Evolutionary conservation across 1,140 invertebrate species (phyloP).

Genomic region (Zaprionus gabonicus): DNA sequence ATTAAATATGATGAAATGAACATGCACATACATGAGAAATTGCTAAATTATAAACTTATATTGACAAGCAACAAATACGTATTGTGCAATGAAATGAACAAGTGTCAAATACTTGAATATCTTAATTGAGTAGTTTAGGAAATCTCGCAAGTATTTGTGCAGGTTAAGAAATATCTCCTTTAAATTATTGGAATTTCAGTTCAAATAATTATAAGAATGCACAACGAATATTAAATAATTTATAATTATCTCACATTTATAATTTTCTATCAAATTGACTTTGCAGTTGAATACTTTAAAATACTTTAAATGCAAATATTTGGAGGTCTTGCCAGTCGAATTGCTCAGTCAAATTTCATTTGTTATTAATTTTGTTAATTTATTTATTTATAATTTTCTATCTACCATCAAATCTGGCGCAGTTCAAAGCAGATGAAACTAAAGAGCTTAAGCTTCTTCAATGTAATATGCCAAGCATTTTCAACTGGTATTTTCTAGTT

Average conservation of each 20-base stretch:
- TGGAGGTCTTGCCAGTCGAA: no score
- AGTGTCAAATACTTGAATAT: neutral
- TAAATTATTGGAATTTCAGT: neutral
- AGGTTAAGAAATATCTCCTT: neutral
- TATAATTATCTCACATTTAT: no score
- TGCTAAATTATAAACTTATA: neutral
- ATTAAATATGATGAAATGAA: neutral
- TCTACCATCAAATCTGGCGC: neutral
- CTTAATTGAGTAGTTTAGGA: neutral
- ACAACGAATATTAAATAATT: no score
- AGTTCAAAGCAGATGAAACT: neutral
- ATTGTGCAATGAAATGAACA: neutral
- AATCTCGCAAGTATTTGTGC: neutral
- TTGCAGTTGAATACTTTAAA: no score
- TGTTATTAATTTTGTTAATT: no score
- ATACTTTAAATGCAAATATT: no score
- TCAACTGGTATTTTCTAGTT: constrained; percentile 18
- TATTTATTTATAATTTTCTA: no score
- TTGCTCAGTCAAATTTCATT: no score
- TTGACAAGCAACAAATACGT: neutral
- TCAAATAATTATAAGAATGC: neutral
- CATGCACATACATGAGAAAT: neutral
- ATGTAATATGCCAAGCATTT: neutral
- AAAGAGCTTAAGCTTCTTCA: neutral
- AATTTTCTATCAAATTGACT: no score